Conservation (phyloP, 2,797 vertebrate species). For the Gallinago stenura region DNA sequence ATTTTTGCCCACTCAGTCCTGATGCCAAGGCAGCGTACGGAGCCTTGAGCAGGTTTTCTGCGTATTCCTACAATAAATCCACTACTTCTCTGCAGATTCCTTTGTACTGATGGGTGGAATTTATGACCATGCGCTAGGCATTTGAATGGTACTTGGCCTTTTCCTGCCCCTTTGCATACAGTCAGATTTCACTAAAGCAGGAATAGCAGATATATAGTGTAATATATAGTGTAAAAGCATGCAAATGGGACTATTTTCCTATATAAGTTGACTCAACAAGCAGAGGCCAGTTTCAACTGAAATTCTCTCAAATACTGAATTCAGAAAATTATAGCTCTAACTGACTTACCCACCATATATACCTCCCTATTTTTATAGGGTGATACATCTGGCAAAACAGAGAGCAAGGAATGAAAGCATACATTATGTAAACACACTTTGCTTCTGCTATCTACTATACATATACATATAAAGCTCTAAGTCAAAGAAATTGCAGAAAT, state of each 20-base stretch:
- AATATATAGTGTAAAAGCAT: not conserved
- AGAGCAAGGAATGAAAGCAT: not conserved
- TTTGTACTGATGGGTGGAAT: not conserved
- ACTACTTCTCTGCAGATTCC: not conserved
- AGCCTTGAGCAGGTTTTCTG: not conserved
- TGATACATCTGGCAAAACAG: not conserved
- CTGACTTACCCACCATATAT: not conserved
- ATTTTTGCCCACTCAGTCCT: not conserved
- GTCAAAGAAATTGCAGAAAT: constrained; percentile 44
- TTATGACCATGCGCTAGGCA: not conserved
- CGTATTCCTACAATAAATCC: not conserved
- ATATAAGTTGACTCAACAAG: not conserved
- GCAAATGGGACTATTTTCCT: not conserved
- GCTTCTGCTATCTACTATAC: not conserved
- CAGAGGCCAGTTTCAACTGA: not conserved
- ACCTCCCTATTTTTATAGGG: not conserved
- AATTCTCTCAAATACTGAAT: not conserved
- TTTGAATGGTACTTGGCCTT: not conserved
- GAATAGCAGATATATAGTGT: not conserved
- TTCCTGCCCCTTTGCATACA: not conserved
- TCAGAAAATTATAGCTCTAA: not conserved
- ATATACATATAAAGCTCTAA: constrained; percentile 29
- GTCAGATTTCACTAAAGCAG: not conserved
- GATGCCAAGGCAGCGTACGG: not conserved
- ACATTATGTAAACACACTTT: not conserved